A percentile compares a stretch with the other conserved stretches of the same genome.
phyloP scores from a whole-genome alignment of 2,113 vertebrate species.

The Phaethon lepturus region DNA sequence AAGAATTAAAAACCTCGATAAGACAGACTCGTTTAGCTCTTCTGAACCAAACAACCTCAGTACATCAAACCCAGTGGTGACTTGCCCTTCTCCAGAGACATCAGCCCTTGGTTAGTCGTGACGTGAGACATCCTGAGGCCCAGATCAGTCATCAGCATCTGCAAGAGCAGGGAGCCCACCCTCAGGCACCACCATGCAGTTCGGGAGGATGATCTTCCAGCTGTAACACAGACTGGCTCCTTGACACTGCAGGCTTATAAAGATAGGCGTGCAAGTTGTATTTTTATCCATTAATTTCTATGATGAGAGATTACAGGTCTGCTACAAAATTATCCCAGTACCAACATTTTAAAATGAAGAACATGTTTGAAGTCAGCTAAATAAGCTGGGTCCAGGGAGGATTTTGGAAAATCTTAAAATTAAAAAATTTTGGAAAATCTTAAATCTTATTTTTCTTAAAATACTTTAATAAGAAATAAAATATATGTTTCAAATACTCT shows the following conservation, averaged over 20 bases:
- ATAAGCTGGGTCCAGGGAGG: neutral
- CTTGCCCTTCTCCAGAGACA: neutral
- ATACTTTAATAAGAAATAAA: constrained; percentile 12
- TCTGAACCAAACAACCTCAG: neutral
- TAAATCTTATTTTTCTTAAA: neutral
- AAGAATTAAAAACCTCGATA: neutral
- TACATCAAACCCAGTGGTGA: neutral
- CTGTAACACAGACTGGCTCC: neutral
- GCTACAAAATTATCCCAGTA: neutral
- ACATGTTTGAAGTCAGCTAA: neutral
- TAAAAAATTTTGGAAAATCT: too few species aligned
- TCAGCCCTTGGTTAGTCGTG: neutral
- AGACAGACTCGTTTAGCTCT: neutral
- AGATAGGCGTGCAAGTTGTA: neutral
- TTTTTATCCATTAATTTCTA: neutral
- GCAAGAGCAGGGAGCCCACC: neutral
- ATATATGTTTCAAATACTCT: neutral
- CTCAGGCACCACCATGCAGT: too few species aligned
- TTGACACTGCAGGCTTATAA: neutral
- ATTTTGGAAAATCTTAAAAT: neutral
- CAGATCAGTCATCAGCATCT: neutral
- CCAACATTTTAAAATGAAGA: neutral
- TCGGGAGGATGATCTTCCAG: neutral
- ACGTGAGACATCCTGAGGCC: neutral
- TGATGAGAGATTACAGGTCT: neutral